phyloP scores from a whole-genome alignment of 2,888 invertebrate genomes.

The Plagodis dolabraria region DNA sequence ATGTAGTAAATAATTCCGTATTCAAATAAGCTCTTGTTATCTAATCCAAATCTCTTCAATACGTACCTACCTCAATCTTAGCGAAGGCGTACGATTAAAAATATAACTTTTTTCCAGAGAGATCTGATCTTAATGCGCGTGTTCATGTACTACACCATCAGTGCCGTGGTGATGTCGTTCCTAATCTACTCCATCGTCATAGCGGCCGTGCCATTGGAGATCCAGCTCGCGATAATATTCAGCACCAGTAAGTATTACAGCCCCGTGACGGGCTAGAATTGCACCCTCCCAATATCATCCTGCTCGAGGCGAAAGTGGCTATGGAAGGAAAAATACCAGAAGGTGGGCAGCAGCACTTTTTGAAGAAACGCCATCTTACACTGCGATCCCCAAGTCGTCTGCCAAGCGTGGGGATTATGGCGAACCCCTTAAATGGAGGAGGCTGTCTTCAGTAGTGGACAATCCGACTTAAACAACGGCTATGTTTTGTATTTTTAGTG shows the following conservation, averaged over 20 bases:
- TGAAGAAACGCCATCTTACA: too few species aligned
- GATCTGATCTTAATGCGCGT: conserved; percentile 57
- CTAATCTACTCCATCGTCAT: conserved; percentile 68
- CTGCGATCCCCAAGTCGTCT: too few species aligned
- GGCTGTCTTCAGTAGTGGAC: neutral
- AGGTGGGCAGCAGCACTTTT: too few species aligned
- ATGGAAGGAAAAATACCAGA: too few species aligned
- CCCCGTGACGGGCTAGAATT: neutral
- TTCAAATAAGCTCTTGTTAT: neutral
- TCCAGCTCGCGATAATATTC: conserved; percentile 50
- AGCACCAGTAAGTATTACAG: conserved; percentile 52
- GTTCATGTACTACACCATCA: conserved; percentile 60
- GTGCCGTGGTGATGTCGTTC: conserved; percentile 52
- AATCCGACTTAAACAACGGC: too few species aligned
- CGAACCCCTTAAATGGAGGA: too few species aligned
- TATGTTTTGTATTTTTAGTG: too few species aligned
- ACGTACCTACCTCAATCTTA: neutral
- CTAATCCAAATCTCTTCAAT: neutral
- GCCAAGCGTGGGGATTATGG: too few species aligned
- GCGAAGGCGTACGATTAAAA: conserved; percentile 5
- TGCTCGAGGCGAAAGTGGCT: too few species aligned
- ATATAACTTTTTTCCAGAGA: conserved; percentile 45
- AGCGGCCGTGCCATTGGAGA: conserved; percentile 49
- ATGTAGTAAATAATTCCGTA: too few species aligned
- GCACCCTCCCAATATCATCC: too few species aligned